Evolutionary conservation across 1,140 invertebrate genomes (phyloP).

Genomic region (Nixonia krombeini): DNA sequence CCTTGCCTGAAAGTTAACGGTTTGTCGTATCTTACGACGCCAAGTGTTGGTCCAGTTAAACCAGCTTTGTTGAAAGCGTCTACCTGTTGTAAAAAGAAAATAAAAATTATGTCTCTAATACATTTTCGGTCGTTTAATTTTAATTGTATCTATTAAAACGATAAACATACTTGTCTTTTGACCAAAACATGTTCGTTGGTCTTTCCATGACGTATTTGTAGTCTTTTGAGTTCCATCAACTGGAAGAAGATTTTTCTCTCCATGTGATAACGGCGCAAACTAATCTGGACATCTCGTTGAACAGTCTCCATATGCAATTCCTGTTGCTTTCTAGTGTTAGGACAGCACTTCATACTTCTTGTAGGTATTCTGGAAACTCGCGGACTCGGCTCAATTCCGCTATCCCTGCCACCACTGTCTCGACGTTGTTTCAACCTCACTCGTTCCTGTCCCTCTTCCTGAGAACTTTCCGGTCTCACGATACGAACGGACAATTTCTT

Average conservation of each 20-base stretch:
- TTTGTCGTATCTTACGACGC: constrained; percentile 66
- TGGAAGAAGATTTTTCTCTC: constrained; percentile 96
- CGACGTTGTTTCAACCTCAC: constrained; percentile 56
- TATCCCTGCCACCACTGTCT: constrained; percentile 65
- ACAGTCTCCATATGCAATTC: constrained; percentile 64
- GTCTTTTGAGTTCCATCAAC: constrained; percentile 90
- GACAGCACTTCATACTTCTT: constrained; percentile 59
- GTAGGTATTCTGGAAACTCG: constrained; percentile 66
- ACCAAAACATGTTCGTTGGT: constrained; percentile 91
- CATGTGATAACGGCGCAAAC: constrained; percentile 81
- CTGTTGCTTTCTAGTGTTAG: constrained; percentile 62
- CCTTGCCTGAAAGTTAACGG: constrained; percentile 66
- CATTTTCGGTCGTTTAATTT: no score
- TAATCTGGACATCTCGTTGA: constrained; percentile 67
- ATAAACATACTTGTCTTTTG: constrained; percentile 79
- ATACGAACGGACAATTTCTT: constrained; percentile 47
- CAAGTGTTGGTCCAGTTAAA: constrained; percentile 64
- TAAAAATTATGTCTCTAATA: not conserved
- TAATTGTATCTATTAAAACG: no score
- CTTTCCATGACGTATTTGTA: constrained; percentile 91
- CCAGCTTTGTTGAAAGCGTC: constrained; percentile 69
- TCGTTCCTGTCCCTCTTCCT: constrained; percentile 34
- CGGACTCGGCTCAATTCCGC: constrained; percentile 69
- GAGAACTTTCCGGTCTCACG: constrained; percentile 43
- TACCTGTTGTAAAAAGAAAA: constrained; percentile 50